Base-by-base conservation (phyloP, 2,888 invertebrate genomes). In the Andrena fulva region DNA sequence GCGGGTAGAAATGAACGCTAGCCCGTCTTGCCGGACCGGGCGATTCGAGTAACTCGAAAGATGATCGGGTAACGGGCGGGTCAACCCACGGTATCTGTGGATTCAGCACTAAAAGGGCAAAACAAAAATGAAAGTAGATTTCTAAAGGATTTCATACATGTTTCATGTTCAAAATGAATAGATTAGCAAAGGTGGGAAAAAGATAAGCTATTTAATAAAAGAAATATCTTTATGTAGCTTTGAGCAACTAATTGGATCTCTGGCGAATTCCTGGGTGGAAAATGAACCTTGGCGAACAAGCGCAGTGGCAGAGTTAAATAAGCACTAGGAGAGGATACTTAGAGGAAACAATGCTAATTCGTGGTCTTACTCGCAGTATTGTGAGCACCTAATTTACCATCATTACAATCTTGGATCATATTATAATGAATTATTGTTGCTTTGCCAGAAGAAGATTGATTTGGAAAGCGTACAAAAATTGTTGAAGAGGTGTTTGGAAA, bases 311-410 rank as follows among this genome's bases (percentile, higher is more conserved):
- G 20, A 64, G 33, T 64, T 64, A 48, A 48, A 48, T 48, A 3
- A 48, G 48, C 48, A 31, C 31, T 31, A 31, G 7, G 6, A 31
- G 31, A 31, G 6, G 31, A 31, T 31, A 31, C 7, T 20, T 20
- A 20, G 20, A 64, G 48, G 64, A 48, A 16, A 64, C 24, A 64
- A 64, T 27, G 16, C 16, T 42, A 42, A 48, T 48, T 4, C 8
- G n/a, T 42, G 63, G 63, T 35, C 63, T 63, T 35, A 63, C 20
- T 64, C 64, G 2, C 48, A 64, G 27, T 64, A 64, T 48, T 64
- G 64, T 27, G 48, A 48, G 48, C 64, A 48, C 24, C 27, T 64
- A 48, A 42, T 1, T 12, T 64, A 64, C 24, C 64, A 64, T 33
- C 48, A 48, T 42, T 64, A 64, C 12, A 48, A 64, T 6, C 48